Percentiles rank a stretch among this genome's conserved stretches.
These are phyloP conservation scores for Xestia sexstrigata DNA, from an alignment of 2,888 invertebrate genomes.

Conservation along the genomic window DNA sequence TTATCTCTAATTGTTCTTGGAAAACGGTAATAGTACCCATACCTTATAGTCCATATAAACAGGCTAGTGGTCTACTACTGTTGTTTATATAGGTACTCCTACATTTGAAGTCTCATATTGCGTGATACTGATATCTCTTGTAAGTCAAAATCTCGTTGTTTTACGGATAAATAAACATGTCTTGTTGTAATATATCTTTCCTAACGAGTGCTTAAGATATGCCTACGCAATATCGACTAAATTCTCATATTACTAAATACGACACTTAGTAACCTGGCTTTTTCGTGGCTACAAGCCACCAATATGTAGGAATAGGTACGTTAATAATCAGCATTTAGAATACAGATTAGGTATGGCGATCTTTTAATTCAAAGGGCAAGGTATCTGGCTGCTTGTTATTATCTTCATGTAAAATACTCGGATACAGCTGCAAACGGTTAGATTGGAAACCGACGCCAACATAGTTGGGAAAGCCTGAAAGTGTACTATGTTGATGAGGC, in stretches of 20 bases:
- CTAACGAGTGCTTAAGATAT: not conserved
- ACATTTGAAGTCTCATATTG: not conserved
- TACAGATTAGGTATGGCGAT: not conserved
- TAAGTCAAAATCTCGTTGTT: not conserved
- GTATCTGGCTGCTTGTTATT: not conserved
- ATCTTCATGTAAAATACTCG: not conserved
- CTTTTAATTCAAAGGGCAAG: not conserved
- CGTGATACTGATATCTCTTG: not conserved
- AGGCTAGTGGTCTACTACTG: not conserved
- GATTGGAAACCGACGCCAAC: not conserved
- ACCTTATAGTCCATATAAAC: not conserved
- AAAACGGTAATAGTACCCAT: too few relatives aligned
- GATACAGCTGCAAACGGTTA: not conserved
- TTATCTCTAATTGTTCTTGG: constrained; percentile 5
- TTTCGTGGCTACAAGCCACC: not conserved
- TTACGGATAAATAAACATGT: too few relatives aligned
- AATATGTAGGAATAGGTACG: not conserved
- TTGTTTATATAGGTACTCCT: not conserved
- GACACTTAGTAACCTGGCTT: too few relatives aligned
- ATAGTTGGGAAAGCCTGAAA: not conserved
- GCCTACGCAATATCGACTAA: not conserved
- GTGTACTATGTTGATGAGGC: not conserved
- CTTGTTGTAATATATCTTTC: not conserved
- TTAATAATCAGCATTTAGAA: not conserved
- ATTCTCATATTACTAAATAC: not conserved